Percentiles rank a stretch among this genome's conserved stretches.
phyloP scores from a whole-genome alignment of 2,113 vertebrate species.

The Pholis gunnellus region DNA sequence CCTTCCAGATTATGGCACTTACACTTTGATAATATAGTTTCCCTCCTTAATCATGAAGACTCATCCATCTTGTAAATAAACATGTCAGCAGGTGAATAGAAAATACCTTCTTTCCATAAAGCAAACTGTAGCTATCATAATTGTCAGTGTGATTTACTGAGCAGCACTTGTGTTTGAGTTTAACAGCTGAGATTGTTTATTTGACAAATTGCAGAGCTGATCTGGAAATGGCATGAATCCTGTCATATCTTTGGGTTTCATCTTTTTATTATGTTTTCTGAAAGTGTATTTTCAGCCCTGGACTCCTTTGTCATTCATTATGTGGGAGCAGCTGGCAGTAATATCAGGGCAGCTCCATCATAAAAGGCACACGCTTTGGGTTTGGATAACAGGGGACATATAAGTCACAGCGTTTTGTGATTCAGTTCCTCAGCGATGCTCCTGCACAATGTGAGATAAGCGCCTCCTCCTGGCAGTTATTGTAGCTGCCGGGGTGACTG shows the following conservation, averaged over 20 bases:
- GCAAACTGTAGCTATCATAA: conserved; percentile 39
- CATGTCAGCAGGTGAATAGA: conserved; percentile 24
- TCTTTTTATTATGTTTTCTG: conserved; percentile 49
- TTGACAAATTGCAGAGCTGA: conserved; percentile 43
- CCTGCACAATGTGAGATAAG: conserved; percentile 62
- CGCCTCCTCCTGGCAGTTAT: conserved; percentile 54
- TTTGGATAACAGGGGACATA: conserved; percentile 41
- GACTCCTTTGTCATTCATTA: conserved; percentile 43
- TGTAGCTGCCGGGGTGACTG: conserved; percentile 30
- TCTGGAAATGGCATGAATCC: conserved; percentile 24
- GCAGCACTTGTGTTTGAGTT: conserved; percentile 34
- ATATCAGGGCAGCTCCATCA: conserved; percentile 52
- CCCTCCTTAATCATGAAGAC: conserved; percentile 8
- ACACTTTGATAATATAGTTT: conserved; percentile 21
- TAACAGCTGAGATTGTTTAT: conserved; percentile 33
- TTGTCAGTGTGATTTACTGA: conserved; percentile 51
- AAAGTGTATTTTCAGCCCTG: conserved; percentile 36
- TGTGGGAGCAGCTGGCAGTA: neutral
- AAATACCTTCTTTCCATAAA: conserved; percentile 20
- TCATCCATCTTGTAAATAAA: conserved; percentile 36
- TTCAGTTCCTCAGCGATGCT: conserved; percentile 6
- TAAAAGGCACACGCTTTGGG: conserved; percentile 17
- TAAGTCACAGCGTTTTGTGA: conserved; percentile 18
- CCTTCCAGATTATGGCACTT: conserved; percentile 20
- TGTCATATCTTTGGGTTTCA: conserved; percentile 42